phyloP scores from a whole-genome alignment of 2,797 vertebrate species.

The Choloepus didactylus region DNA sequence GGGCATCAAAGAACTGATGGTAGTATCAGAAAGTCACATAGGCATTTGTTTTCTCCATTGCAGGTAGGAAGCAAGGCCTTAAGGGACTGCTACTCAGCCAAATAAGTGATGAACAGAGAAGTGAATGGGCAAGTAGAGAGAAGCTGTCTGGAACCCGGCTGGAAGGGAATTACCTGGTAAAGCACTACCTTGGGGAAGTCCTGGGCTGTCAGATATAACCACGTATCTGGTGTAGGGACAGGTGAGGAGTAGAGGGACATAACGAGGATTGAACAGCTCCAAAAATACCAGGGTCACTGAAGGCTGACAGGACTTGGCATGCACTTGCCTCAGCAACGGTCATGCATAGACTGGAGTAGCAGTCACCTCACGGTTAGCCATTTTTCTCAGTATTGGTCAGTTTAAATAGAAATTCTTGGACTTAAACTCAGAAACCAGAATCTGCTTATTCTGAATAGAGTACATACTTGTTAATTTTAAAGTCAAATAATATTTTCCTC shows the following conservation, averaged over 20 bases:
- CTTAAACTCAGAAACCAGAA: constrained; percentile 40
- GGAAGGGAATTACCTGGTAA: not conserved
- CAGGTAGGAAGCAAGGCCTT: not conserved
- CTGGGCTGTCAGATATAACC: too few relatives aligned
- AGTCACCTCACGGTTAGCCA: not conserved
- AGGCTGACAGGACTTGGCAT: not conserved
- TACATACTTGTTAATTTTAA: constrained; percentile 55
- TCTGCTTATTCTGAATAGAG: not conserved
- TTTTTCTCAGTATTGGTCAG: not conserved
- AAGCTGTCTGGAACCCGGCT: too few relatives aligned
- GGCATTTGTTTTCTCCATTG: not conserved
- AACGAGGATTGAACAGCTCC: not conserved
- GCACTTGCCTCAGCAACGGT: not conserved
- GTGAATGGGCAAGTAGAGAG: not conserved
- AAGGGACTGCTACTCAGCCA: too few relatives aligned
- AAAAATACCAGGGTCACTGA: not conserved
- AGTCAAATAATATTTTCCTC: constrained; percentile 62
- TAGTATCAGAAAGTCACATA: not conserved
- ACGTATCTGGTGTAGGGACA: too few relatives aligned
- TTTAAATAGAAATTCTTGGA: constrained; percentile 46
- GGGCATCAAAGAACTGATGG: not conserved
- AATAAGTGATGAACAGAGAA: not conserved
- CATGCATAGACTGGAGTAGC: accelerated
- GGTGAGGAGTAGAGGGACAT: not conserved
- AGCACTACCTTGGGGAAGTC: not conserved